Evolutionary conservation across 2,797 vertebrate species (phyloP).

Genomic region (Pelobates cultripes): DNA sequence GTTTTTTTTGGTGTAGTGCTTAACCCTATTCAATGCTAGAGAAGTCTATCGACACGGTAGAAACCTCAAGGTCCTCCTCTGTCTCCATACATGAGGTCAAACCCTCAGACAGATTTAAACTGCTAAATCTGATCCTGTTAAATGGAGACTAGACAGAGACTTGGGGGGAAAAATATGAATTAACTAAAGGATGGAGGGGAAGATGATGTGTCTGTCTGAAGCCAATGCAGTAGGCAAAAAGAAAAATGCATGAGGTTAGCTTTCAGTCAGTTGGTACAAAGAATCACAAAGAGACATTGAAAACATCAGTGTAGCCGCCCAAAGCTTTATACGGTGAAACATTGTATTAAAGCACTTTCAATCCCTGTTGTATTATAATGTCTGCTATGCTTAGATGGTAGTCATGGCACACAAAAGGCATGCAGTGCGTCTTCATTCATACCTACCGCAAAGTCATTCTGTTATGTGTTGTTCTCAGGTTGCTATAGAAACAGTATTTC

Average conservation of each 20-base stretch:
- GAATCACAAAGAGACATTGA: too few species aligned
- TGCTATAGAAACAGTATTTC: neutral
- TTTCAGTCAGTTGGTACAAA: too few species aligned
- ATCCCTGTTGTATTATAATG: too few species aligned
- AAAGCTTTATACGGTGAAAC: too few species aligned
- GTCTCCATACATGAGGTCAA: constrained; percentile 3
- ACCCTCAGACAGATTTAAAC: constrained; percentile 28
- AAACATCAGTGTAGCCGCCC: too few species aligned
- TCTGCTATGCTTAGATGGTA: too few species aligned
- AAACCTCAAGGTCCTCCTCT: neutral
- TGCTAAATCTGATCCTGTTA: constrained; percentile 31
- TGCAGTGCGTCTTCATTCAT: too few species aligned
- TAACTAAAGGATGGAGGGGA: neutral
- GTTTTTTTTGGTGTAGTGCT: neutral
- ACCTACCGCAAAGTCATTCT: neutral
- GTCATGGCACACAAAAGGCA: too few species aligned
- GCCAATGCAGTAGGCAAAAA: too few species aligned
- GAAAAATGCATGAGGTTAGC: too few species aligned
- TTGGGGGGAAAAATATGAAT: neutral
- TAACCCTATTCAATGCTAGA: constrained; percentile 4
- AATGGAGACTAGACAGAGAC: neutral
- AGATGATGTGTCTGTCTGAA: neutral
- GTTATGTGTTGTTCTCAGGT: neutral
- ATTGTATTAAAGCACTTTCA: too few species aligned
- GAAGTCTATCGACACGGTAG: neutral